Conservation (phyloP, 1,140 invertebrate species). For the Drosophila punjabiensis region DNA sequence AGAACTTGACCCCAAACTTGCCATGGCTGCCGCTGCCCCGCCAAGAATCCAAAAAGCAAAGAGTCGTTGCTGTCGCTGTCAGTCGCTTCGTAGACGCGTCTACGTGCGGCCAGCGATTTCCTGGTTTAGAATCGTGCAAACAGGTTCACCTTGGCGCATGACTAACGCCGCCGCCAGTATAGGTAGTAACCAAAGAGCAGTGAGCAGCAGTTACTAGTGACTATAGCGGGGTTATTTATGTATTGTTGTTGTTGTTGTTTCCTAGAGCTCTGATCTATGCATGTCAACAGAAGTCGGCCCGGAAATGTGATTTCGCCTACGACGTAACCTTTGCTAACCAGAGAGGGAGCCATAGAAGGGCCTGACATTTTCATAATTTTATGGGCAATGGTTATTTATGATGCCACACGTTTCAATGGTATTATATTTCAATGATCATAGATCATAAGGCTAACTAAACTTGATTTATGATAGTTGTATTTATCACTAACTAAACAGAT, state of each 20-base stretch:
- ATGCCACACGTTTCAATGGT: slow-evolving; percentile 1
- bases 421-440: neutral
- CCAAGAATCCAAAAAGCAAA: slow-evolving; percentile 34
- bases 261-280: slow-evolving; percentile 41
- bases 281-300: slow-evolving; percentile 67
- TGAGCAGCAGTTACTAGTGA: slow-evolving; percentile 3
- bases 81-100: slow-evolving; percentile 40
- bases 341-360: neutral
- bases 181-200: too few species aligned
- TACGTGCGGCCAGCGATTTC: slow-evolving; percentile 72
- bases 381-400: slow-evolving; percentile 31
- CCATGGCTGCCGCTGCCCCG: slow-evolving; percentile 47
- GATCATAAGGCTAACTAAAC: too few species aligned
- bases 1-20: slow-evolving; percentile 76
- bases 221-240: slow-evolving; percentile 1
- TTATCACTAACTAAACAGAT: too few species aligned
- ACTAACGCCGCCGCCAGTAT: slow-evolving; percentile 65
- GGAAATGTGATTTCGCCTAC: slow-evolving; percentile 76
- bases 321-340: slow-evolving; percentile 53
- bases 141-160: slow-evolving; percentile 81
- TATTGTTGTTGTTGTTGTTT: slow-evolving; percentile 13
- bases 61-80: slow-evolving; percentile 16
- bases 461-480: too few species aligned
- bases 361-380: slow-evolving; percentile 30
- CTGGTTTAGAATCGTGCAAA: slow-evolving; percentile 83